Conservation (phyloP, 2,888 invertebrate genomes). For the Drosophila merina region DNA sequence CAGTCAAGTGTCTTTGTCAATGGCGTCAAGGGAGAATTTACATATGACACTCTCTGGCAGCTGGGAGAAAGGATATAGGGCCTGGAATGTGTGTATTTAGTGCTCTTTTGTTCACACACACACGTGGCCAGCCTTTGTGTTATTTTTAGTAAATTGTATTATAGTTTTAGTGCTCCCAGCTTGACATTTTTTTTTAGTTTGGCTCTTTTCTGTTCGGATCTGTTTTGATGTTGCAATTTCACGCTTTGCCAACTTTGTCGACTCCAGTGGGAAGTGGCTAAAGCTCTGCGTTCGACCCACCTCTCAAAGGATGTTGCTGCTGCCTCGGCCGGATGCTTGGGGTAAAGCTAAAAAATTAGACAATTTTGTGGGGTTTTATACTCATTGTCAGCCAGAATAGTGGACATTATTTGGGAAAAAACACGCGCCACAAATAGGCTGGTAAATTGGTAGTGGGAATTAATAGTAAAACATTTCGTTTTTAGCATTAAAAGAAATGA, state of each 20-base stretch:
- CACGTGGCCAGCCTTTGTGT: slow-evolving; percentile 46
- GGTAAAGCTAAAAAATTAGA: slow-evolving; percentile 70
- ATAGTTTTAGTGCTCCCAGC: slow-evolving; percentile 72
- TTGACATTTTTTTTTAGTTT: slow-evolving; percentile 47
- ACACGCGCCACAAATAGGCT: slow-evolving; percentile 56
- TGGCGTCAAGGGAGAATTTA: slow-evolving; percentile 78
- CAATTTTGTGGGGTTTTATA: slow-evolving; percentile 64
- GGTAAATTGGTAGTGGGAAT: slow-evolving; percentile 52
- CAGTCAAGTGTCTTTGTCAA: slow-evolving; percentile 75
- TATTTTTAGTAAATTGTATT: slow-evolving; percentile 79
- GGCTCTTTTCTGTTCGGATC: slow-evolving; percentile 27
- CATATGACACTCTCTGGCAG: slow-evolving; percentile 71
- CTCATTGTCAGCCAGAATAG: slow-evolving; percentile 19
- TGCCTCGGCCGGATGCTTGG: slow-evolving; percentile 62
- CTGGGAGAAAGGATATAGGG: slow-evolving; percentile 37
- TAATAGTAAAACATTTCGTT: background rate
- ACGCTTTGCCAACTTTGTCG: slow-evolving; percentile 72
- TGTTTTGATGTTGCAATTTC: slow-evolving; percentile 76
- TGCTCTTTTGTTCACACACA: slow-evolving; percentile 70
- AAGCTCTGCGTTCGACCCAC: slow-evolving; percentile 27
- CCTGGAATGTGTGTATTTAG: slow-evolving; percentile 54
- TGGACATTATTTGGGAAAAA: slow-evolving; percentile 29
- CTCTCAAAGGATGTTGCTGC: slow-evolving; percentile 18
- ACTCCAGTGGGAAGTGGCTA: slow-evolving; percentile 51
- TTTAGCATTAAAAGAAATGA: background rate